Conservation (phyloP, 2,113 vertebrate species). For the Bubo bubo region DNA sequence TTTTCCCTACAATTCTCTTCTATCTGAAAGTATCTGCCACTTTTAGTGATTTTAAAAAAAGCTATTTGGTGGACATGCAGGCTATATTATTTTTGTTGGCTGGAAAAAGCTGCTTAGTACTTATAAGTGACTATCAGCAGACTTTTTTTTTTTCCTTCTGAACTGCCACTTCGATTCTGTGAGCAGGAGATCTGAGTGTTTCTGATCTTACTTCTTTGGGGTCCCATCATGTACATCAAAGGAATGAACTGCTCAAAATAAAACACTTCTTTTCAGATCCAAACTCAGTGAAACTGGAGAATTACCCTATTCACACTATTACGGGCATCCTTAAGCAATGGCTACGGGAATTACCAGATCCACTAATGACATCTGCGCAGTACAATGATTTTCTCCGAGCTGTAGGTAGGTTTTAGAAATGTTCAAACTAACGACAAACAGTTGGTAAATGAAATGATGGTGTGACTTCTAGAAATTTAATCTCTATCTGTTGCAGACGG, state of each 20-base stretch:
- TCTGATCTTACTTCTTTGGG: neutral
- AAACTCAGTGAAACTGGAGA: slow-evolving; percentile 83
- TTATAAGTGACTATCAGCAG: neutral
- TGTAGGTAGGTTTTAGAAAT: slow-evolving; percentile 82
- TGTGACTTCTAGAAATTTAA: neutral
- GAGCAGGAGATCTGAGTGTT: neutral
- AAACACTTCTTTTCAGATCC: slow-evolving; percentile 77
- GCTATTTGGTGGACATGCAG: neutral
- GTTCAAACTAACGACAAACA: too few relatives aligned
- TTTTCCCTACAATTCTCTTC: neutral
- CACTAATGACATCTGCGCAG: slow-evolving; percentile 92
- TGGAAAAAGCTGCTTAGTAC: neutral
- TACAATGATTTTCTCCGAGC: slow-evolving; percentile 93
- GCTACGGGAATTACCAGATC: slow-evolving; percentile 93
- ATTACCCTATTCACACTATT: slow-evolving; percentile 94
- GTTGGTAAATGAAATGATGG: neutral
- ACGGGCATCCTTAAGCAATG: slow-evolving; percentile 95
- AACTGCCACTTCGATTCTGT: neutral
- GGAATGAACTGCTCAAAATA: neutral
- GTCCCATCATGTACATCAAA: neutral
- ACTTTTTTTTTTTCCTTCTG: neutral
- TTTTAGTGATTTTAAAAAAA: neutral
- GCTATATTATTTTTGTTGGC: neutral
- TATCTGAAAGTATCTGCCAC: neutral
- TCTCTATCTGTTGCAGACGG: neutral